Conservation (phyloP, 2,888 invertebrate genomes). For the Ophioninae sp. region DNA sequence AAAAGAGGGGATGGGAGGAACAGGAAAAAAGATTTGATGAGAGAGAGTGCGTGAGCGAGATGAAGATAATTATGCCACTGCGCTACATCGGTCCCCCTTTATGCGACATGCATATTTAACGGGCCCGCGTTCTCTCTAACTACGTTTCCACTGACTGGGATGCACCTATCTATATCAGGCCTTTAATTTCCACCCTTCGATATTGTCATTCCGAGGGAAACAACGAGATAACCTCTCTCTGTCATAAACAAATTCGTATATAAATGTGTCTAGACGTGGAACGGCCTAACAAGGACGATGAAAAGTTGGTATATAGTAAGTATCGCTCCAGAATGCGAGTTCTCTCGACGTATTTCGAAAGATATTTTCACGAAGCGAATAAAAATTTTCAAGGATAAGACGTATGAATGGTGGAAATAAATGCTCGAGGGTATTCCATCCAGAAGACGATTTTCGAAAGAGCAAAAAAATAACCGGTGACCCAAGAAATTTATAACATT, state of each 20-base stretch:
- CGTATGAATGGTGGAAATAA: conserved; percentile 18
- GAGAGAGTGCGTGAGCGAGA: conserved; percentile 10
- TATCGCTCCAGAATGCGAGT: conserved; percentile 18
- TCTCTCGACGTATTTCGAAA: conserved; percentile 42
- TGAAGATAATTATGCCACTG: conserved; percentile 53
- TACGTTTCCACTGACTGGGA: conserved; percentile 49
- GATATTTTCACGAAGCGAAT: conserved; percentile 49
- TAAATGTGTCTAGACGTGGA: conserved; percentile 12
- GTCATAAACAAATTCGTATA: not conserved
- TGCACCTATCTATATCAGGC: conserved; percentile 48
- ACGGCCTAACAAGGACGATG: conserved; percentile 41
- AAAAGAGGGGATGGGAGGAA: not conserved
- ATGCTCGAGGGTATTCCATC: conserved; percentile 28
- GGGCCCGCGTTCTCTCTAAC: conserved; percentile 63
- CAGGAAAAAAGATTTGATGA: conserved; percentile 3
- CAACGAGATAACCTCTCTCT: conserved; percentile 21
- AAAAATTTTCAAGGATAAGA: conserved; percentile 49
- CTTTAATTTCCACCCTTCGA: conserved; percentile 64
- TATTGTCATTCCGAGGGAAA: conserved; percentile 47
- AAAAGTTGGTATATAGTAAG: not conserved
- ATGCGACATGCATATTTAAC: conserved; percentile 77
- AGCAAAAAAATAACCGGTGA: conserved; percentile 10
- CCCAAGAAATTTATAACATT: conserved; percentile 12
- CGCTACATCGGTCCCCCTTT: conserved; percentile 75
- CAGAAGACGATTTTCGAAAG: conserved; percentile 22